Conservation (phyloP, 2,113 vertebrate genomes). For the Hucho hucho region DNA sequence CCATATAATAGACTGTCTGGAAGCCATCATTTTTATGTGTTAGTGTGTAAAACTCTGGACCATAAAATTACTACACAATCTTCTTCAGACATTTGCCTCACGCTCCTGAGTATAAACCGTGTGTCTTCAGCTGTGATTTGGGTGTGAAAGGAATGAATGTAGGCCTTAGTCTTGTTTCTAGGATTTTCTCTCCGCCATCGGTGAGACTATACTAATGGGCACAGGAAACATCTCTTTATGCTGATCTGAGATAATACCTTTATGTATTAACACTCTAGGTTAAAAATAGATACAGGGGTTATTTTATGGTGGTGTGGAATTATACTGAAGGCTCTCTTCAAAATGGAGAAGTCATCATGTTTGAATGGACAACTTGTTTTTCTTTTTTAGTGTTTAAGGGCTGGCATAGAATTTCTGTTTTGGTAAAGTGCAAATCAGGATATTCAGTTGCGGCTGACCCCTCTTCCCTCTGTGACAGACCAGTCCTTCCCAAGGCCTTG, state of each 20-base stretch:
- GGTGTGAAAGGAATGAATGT: conserved; percentile 10
- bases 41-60: conserved; percentile 38
- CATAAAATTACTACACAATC: conserved; percentile 44
- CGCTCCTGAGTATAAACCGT: conserved; percentile 15
- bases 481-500: conserved; percentile 22
- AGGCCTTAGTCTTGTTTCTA: conserved; percentile 15
- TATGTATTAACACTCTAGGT: conserved; percentile 27
- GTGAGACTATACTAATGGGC: conserved; percentile 26
- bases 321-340: conserved; percentile 22
- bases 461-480: conserved; percentile 11
- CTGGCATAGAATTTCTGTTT: conserved; percentile 17
- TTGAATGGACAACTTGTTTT: conserved; percentile 31
- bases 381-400: conserved; percentile 22
- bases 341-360: conserved; percentile 4
- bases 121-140: conserved; percentile 42
- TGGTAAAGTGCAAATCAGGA: neutral
- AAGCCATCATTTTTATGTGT: conserved; percentile 59
- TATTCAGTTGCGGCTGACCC: conserved; percentile 15
- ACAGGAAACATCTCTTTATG: conserved; percentile 15
- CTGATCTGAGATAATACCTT: conserved; percentile 37
- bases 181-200: conserved; percentile 4
- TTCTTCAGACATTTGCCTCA: conserved; percentile 34
- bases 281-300: conserved; percentile 23
- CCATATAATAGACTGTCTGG: conserved; percentile 52
- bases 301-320: conserved; percentile 28